These are phyloP conservation scores for Thymelicus sylvestris DNA, from an alignment of 2,888 invertebrate species.

Conservation along the genomic window DNA sequence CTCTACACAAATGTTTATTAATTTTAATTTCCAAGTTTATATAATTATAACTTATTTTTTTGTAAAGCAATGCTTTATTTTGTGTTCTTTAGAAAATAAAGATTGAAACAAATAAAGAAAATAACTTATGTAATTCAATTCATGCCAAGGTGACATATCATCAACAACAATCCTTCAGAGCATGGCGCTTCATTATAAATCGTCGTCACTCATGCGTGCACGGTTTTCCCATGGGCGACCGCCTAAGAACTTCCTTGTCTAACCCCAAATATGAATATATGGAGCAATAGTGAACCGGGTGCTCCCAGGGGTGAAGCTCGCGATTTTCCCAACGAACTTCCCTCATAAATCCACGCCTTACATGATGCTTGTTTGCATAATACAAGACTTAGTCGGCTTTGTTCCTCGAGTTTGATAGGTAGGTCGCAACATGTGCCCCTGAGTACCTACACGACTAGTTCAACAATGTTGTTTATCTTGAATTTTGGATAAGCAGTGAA, in stretches of 20 bases:
- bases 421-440: conserved; percentile 55
- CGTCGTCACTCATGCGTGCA: conserved; percentile 55
- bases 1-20: too few relatives aligned
- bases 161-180: conserved; percentile 32
- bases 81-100: too few relatives aligned
- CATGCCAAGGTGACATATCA: conserved; percentile 23
- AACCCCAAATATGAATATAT: conserved; percentile 79
- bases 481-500: conserved; percentile 37
- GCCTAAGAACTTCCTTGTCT: conserved; percentile 49
- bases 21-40: too few relatives aligned
- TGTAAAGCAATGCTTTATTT: too few relatives aligned
- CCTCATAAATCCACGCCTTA: conserved; percentile 83
- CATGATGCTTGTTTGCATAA: conserved; percentile 84
- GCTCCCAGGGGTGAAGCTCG: conserved; percentile 64
- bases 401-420: conserved; percentile 77
- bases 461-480: conserved; percentile 37
- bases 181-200: conserved; percentile 44
- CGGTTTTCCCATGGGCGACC: conserved; percentile 47
- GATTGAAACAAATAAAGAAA: too few relatives aligned
- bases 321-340: conserved; percentile 77
- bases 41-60: too few relatives aligned
- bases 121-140: not conserved
- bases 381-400: conserved; percentile 80
- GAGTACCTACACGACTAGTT: conserved; percentile 47
- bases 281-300: conserved; percentile 66